A percentile compares a stretch with the other conserved stretches of the same genome.
Conservation (phyloP, 2,113 vertebrate genomes). For the Ovis canadensis region DNA sequence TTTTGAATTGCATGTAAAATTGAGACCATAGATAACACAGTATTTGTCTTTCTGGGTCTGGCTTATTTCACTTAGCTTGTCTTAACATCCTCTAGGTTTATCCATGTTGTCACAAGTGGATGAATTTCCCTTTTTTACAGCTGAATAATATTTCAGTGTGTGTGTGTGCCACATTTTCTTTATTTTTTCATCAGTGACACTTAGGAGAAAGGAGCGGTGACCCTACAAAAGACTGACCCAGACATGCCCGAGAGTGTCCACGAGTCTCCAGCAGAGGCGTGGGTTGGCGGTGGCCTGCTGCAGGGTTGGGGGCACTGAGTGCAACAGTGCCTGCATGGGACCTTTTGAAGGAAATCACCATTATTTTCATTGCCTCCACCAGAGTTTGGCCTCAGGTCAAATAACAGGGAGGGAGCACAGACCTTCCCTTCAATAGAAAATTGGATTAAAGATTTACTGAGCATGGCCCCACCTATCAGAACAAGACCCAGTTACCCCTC, state of each 20-base stretch:
- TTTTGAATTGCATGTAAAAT: not conserved
- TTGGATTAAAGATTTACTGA: not conserved
- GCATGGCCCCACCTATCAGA: not conserved
- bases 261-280: accelerated
- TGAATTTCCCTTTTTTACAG: not conserved
- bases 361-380: not conserved
- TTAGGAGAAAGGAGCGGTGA: not conserved
- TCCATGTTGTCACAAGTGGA: not conserved
- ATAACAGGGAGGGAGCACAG: not conserved
- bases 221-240: not conserved
- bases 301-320: not conserved
- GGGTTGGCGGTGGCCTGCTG: not conserved
- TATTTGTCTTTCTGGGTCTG: not conserved
- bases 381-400: not conserved
- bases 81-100: not conserved
- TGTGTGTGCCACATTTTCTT: not conserved
- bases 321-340: not conserved
- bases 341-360: not conserved
- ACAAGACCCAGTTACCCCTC: not conserved
- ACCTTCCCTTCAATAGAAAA: not conserved
- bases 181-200: not conserved
- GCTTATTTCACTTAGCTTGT: not conserved
- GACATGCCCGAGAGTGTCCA: not conserved
- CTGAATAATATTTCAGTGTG: not conserved
- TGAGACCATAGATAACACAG: not conserved